Percentiles rank a stretch among this genome's conserved stretches.
Conservation (phyloP, 35 echinoderm and acorn worm species). For the Chiridota heheva region DNA sequence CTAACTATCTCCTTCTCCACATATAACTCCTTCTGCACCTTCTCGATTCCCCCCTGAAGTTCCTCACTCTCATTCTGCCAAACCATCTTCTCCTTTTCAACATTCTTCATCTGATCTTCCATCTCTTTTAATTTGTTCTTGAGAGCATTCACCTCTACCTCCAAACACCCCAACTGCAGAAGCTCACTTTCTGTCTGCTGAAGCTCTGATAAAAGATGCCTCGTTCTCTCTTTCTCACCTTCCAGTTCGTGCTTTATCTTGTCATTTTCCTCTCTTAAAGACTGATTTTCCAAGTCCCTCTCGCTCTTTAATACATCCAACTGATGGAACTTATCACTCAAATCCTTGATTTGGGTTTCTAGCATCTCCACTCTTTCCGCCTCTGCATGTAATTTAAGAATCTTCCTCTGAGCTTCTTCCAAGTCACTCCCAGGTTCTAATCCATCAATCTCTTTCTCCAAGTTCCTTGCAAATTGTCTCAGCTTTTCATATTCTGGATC, state of each 20-base stretch:
- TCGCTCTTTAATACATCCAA: constrained; percentile 12
- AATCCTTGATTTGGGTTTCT: constrained; percentile 4
- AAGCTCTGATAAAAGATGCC: too few relatives aligned
- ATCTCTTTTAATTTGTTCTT: constrained; percentile 17
- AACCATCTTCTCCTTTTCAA: background rate
- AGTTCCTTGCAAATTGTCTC: background rate
- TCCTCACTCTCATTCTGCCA: background rate
- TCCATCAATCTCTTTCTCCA: constrained; percentile 12
- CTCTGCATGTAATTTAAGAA: too few relatives aligned
- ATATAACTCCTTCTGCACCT: too few relatives aligned
- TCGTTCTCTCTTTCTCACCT: constrained; percentile 24
- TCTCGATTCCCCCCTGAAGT: constrained; percentile 10
- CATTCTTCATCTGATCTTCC: constrained; percentile 24
- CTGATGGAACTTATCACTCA: constrained; percentile 2
- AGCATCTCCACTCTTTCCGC: background rate
- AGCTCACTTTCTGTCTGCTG: too few relatives aligned
- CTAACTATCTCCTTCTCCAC: constrained; percentile 48
- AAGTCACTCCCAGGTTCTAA: constrained; percentile 41
- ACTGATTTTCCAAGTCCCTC: constrained; percentile 12
- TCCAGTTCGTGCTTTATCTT: background rate
- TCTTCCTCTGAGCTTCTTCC: too few relatives aligned
- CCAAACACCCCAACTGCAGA: constrained; percentile 40
- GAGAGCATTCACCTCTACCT: constrained; percentile 17
- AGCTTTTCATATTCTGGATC: too few relatives aligned
- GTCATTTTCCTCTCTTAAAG: constrained; percentile 34